Base-by-base conservation (phyloP, 2,113 vertebrate genomes). In the Lycaon pictus region DNA sequence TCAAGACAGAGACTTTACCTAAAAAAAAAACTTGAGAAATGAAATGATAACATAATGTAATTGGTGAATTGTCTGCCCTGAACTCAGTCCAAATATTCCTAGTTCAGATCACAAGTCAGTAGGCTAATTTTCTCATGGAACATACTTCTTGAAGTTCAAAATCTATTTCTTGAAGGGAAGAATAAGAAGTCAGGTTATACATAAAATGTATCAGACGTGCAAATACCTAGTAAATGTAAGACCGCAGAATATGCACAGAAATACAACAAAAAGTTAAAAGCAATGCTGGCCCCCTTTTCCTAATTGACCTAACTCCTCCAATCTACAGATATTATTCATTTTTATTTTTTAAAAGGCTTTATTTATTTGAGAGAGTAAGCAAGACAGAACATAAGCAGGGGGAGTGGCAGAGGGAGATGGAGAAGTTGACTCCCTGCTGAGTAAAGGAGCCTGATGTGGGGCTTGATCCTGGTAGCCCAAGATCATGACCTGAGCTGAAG, bases 111-210 rank as follows among this genome's bases (percentile, higher is more conserved):
- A 23, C 79, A 71, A 29, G 19, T 60, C 11, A 35, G 29, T 15
- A 48, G 60, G 37, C 43, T 88, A 60, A n/a, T 72, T 77, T 56
- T 94, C 7, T n/a, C 56, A 63, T 35, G 8, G 2, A 79, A 95
- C 1, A 27, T 91, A 80, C 23, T n/a, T 71, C 32, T 88, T 69
- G 2, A 88, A 55, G 5, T 74, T 29, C 51, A 74, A 89, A 95
- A 63, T 86, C 13, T 51, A 53, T 81, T 88, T 96, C 29, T 19
- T 92, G 12, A 80, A 85, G 35, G 27, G 4, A 84, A 62, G 12
- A 63, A 17, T 96, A 76, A 85, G 74, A 97, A 80, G 5, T 71
- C 43, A 77, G 51, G 19, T 76, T 84, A 87, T 79, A 81, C 10
- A 65, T 74, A 17, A 56, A 94, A 84, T 17, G 7, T 86, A 79